phyloP scores from a whole-genome alignment of 1,140 invertebrate genomes.

The Sitobion miscanthi region DNA sequence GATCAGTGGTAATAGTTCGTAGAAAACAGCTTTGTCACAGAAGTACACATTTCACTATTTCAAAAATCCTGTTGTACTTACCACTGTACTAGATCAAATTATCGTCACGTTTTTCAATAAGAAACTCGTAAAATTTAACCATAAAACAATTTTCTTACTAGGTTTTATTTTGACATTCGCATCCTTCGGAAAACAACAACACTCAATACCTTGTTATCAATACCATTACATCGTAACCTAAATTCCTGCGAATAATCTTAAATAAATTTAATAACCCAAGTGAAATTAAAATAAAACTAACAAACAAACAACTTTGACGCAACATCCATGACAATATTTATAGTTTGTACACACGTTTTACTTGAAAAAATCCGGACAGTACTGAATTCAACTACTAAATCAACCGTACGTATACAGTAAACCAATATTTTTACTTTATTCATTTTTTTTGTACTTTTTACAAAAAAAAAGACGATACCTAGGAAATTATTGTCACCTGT shows the following conservation, averaged over 20 bases:
- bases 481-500: too few relatives aligned
- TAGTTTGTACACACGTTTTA: neutral
- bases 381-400: neutral
- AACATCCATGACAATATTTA: neutral
- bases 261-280: neutral
- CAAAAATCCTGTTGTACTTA: neutral
- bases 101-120: neutral
- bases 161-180: too few relatives aligned
- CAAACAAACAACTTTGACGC: neutral
- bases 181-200: neutral
- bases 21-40: neutral
- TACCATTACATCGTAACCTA: neutral
- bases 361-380: too few relatives aligned
- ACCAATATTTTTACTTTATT: too few relatives aligned
- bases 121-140: neutral
- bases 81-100: neutral
- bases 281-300: neutral
- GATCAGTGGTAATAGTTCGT: neutral
- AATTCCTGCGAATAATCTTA: neutral
- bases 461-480: too few relatives aligned
- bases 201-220: neutral
- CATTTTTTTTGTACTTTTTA: too few relatives aligned
- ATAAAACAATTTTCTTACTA: neutral
- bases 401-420: neutral
- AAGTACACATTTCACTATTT: neutral